Evolutionary conservation across 2,113 vertebrate species (phyloP), one percentile per base, ranked within the genome.

Genomic region (Pollachius pollachius): DNA sequence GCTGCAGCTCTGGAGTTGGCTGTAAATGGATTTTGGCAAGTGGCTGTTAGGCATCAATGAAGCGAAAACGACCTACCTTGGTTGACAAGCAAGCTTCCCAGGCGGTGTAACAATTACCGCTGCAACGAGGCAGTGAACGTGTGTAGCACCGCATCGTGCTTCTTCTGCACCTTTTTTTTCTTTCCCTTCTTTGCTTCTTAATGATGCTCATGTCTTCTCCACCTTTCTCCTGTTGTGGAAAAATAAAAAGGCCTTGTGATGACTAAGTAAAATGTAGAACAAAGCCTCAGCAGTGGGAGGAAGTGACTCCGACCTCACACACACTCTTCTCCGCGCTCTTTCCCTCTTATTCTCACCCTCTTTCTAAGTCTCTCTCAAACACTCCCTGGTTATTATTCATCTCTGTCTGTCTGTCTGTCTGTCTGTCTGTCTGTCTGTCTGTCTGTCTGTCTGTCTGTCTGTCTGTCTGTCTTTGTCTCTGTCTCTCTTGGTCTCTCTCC

Each of bases 211-310:
- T 48, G 41, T 48, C 41, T 48, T 12, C 41, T 48, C 41, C 41
- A 12, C 41, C 41, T 48, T 34, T 13, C 41, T 48, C 41, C 41
- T 4, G 30, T 34, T 34, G 6, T 34, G 30, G 21, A 23, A 23
- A 23, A 23, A 34, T 13, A 48, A 48, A 48, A 48, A 48, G 12
- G 9, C 41, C 9, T 58, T 30, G 30, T 65, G 77, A 75, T 77
- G 75, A 81, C 64, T 69, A 0, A 81, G 76, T 69, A 72, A 61
- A 76, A 80, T 76, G 71, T 15, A 34, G 65, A 64, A 64, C 25
- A 19, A 63, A 48, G 18, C 23, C 16, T 18, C 18, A 25, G 64
- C 17, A 18, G 60, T 64, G 70, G 68, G 65, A 60, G 6, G 72
- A 76, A 79, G 78, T 60, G 68, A 57, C 62, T 67, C 71, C 15